Evolutionary conservation across 2,888 invertebrate species (phyloP).

Genomic region (Gymnosoma rotundatum): DNA sequence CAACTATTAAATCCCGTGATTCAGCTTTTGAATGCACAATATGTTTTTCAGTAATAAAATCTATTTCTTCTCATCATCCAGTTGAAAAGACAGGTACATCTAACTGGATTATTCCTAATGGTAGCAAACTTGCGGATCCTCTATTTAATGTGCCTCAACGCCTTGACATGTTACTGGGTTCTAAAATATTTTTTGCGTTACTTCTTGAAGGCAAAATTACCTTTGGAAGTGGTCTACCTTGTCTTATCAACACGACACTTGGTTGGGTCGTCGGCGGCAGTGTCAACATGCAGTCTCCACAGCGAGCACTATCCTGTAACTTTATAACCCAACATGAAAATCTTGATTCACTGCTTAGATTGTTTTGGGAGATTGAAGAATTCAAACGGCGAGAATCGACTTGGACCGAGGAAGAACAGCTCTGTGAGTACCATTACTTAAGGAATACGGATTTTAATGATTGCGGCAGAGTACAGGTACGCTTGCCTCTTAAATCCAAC

Average conservation of each 20-base stretch:
- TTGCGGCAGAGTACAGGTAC: not conserved
- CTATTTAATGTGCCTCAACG: too few species aligned
- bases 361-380: too few species aligned
- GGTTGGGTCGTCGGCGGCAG: conserved; percentile 9
- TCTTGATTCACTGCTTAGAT: too few species aligned
- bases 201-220: too few species aligned
- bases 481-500: not conserved
- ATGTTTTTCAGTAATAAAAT: not conserved
- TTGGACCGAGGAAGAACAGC: not conserved
- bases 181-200: too few species aligned
- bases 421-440: not conserved
- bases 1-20: not conserved
- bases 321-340: not conserved
- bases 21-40: not conserved
- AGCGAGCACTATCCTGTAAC: not conserved
- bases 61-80: not conserved
- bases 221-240: not conserved
- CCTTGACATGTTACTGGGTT: too few species aligned
- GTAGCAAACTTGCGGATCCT: too few species aligned
- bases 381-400: not conserved
- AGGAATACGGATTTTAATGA: not conserved
- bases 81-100: not conserved
- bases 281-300: not conserved
- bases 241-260: not conserved
- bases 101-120: too few species aligned